A percentile compares a stretch with the other conserved stretches of the same genome.
Evolutionary conservation across 2,113 vertebrate genomes (phyloP).

Genomic region (Entomyzon cyanotis): DNA sequence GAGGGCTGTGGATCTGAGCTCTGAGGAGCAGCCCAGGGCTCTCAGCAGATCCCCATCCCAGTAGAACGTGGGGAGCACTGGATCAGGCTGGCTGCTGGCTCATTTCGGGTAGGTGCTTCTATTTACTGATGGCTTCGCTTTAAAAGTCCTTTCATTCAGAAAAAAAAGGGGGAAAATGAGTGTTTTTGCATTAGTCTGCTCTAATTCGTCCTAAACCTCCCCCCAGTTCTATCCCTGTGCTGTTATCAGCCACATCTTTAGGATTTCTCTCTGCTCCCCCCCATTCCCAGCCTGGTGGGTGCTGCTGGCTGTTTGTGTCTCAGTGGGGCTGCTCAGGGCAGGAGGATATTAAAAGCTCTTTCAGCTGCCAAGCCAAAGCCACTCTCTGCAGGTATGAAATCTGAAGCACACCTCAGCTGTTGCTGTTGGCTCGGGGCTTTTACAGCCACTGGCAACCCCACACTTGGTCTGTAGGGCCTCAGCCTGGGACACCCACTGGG

Average conservation of each 20-base stretch:
- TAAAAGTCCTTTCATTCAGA: neutral
- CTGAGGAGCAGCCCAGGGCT: neutral
- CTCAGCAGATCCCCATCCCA: neutral
- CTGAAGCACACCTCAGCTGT: neutral
- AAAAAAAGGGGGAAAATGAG: neutral
- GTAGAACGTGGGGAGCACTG: neutral
- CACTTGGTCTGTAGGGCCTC: neutral
- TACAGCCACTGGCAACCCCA: neutral
- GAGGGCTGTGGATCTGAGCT: neutral
- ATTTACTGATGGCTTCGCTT: neutral
- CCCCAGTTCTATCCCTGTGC: neutral
- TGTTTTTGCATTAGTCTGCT: neutral
- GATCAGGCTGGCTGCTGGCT: neutral
- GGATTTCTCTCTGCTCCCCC: neutral
- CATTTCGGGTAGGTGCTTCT: constrained; percentile 38
- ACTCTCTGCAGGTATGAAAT: neutral
- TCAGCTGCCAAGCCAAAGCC: neutral
- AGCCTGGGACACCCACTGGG: neutral
- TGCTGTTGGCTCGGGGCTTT: neutral
- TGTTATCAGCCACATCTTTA: neutral
- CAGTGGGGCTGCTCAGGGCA: neutral
- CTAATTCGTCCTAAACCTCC: neutral
- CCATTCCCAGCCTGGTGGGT: neutral
- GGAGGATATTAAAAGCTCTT: neutral
- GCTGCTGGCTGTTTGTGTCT: neutral